Base-by-base conservation (phyloP, 2,113 vertebrate species). In the Leuciscus idus region DNA sequence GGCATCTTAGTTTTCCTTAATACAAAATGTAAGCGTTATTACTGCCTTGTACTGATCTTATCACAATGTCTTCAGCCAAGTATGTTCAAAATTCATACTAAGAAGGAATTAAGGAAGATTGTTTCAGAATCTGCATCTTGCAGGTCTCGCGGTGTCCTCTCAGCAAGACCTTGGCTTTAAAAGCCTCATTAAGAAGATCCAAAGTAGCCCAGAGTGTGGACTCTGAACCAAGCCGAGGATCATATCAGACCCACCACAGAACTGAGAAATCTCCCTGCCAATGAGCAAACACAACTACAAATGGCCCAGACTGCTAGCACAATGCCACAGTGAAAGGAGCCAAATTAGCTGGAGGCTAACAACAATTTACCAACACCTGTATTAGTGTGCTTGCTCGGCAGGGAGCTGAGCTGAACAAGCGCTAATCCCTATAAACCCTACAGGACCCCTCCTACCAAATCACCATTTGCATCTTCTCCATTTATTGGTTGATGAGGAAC, bases 331-430 rank as follows among this genome's bases (percentile, higher is more conserved):
- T 96, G 95, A 98, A 98, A 94, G 92, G 93, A 84, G 88, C 94
- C 92, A 92, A 97, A 96, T 96, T 93, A 96, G 95, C 89, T 94
- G 74, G 89, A 76, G 92, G 89, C 96, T 96, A 96, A 96, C 94
- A 94, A 93, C 94, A 94, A 93, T 96, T 97, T 96, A 94, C 96
- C 92, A 95, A 97, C 97, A 98, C 97, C 97, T 99, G 97, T 97
- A 97, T 97, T 96, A 97, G 96, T 90, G 87, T 91, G 95, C 94
- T 92, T 90, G 87, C 91, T 78, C 95, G 89, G 94, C 84, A 89
- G 95, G 96, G 95, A 93, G 94, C 85, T 93, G 48, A 94, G 94
- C 94, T 94, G 82, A 95, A 96, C 97, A 95, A 95, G 95, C 90
- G 78, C 12, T 98, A 98, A 98, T 99, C 97, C 96, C 92, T 91